Evolutionary conservation across 2,797 vertebrate species (phyloP).

Genomic region (Acridotheres tristis): DNA sequence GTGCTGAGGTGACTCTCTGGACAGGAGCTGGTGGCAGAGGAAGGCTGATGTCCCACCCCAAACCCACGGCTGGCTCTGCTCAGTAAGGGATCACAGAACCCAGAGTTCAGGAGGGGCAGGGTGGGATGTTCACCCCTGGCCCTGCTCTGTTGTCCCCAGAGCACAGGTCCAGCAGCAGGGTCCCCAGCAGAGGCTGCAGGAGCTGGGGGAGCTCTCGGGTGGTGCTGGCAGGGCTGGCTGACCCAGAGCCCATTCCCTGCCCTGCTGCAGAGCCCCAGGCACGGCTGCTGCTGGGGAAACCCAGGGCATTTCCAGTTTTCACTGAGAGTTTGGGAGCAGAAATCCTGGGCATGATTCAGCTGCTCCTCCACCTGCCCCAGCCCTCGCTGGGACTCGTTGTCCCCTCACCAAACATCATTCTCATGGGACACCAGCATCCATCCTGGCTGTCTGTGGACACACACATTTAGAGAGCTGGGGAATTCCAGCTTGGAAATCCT

Average conservation of each 20-base stretch:
- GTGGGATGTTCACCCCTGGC: background rate
- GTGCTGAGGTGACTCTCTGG: background rate
- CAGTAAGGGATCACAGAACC: background rate
- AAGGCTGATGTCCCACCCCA: background rate
- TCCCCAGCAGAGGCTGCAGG: background rate
- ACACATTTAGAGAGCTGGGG: too few species aligned
- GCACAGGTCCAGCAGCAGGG: background rate
- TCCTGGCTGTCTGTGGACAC: background rate
- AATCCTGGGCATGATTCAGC: background rate
- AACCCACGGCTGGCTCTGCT: fast-evolving
- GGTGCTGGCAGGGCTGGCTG: background rate
- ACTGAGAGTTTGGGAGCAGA: background rate
- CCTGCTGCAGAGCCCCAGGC: background rate
- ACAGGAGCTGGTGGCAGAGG: background rate
- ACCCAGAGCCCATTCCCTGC: background rate
- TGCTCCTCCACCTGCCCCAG: background rate
- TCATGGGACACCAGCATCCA: background rate
- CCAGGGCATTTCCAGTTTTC: background rate
- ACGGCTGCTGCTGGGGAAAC: background rate
- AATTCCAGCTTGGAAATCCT: too few species aligned
- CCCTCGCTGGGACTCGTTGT: background rate
- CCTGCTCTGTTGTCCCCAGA: background rate
- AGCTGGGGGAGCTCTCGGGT: background rate
- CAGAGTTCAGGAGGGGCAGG: background rate
- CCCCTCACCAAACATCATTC: background rate